A percentile compares a stretch with the other conserved stretches of the same genome.
phyloP scores from a whole-genome alignment of 1,140 invertebrate species.

The Acromyrmex echinatior region DNA sequence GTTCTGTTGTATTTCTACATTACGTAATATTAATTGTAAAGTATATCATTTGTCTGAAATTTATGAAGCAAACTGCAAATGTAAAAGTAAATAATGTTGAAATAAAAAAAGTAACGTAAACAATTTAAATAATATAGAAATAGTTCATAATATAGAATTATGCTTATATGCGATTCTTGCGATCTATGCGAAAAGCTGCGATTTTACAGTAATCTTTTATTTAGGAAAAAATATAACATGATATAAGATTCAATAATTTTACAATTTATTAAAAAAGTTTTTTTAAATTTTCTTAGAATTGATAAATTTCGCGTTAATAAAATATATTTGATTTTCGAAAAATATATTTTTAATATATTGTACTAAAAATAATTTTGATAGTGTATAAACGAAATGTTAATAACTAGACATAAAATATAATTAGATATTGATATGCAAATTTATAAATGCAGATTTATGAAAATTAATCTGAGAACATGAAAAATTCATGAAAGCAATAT shows the following conservation, averaged over 20 bases:
- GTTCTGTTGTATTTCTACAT: not conserved
- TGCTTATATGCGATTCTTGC: too few relatives aligned
- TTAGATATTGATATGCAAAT: not conserved
- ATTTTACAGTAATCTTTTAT: too few relatives aligned
- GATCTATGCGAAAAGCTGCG: too few relatives aligned
- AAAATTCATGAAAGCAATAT: slow-evolving; percentile 27
- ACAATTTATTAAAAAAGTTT: too few relatives aligned
- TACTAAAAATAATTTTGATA: slow-evolving; percentile 9
- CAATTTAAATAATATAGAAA: not conserved
- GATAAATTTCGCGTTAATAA: not conserved
- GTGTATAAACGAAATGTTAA: not conserved
- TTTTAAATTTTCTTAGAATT: too few relatives aligned
- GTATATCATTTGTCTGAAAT: not conserved
- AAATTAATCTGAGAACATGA: slow-evolving; percentile 7
- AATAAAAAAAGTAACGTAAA: not conserved
- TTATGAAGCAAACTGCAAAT: not conserved
- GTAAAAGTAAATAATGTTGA: not conserved
- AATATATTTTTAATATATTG: slow-evolving; percentile 2
- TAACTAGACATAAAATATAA: not conserved
- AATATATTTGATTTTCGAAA: not conserved
- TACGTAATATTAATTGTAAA: not conserved
- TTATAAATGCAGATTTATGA: slow-evolving; percentile 6
- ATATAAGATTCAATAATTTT: too few relatives aligned
- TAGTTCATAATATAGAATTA: too few relatives aligned
- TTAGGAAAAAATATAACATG: too few relatives aligned